Conservation (phyloP, 2,797 vertebrate species). For the Atherinosoma microstoma region DNA sequence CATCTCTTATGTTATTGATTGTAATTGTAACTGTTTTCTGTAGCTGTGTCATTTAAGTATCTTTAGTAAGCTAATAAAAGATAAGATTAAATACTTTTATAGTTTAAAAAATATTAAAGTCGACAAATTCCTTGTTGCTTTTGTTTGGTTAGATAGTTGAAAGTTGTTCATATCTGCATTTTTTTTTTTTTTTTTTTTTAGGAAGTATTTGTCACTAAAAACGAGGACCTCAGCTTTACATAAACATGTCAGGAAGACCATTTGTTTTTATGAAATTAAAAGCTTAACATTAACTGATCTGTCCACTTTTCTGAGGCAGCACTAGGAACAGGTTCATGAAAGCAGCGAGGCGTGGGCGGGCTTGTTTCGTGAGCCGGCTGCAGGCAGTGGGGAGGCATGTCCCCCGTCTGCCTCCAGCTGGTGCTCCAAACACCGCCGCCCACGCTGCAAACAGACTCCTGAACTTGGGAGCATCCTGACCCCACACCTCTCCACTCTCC, state of each 20-base stretch:
- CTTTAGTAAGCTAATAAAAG: background rate
- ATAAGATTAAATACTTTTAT: background rate
- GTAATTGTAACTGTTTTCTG: background rate
- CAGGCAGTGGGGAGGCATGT: slow-evolving; percentile 52
- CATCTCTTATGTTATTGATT: no score
- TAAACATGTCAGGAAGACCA: no score
- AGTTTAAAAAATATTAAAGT: no score
- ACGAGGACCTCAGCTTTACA: no score
- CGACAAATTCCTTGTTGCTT: no score
- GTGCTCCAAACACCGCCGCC: slow-evolving; percentile 54
- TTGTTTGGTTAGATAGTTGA: no score
- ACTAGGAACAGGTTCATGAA: slow-evolving; percentile 5
- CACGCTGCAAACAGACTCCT: slow-evolving; percentile 44
- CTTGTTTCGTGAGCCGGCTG: slow-evolving; percentile 40
- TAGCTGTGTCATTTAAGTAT: background rate
- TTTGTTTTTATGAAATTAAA: no score
- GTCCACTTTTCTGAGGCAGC: no score
- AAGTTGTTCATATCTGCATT: no score
- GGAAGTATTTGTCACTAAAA: no score
- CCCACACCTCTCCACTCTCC: slow-evolving; percentile 2
- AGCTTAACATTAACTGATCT: no score
- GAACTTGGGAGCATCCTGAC: slow-evolving; percentile 19
- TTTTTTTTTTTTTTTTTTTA: no score
- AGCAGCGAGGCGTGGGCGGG: slow-evolving; percentile 47
- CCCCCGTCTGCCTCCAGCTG: slow-evolving; percentile 70